phyloP scores from a whole-genome alignment of 2,888 invertebrate genomes.

The Adelognathus sp. region DNA sequence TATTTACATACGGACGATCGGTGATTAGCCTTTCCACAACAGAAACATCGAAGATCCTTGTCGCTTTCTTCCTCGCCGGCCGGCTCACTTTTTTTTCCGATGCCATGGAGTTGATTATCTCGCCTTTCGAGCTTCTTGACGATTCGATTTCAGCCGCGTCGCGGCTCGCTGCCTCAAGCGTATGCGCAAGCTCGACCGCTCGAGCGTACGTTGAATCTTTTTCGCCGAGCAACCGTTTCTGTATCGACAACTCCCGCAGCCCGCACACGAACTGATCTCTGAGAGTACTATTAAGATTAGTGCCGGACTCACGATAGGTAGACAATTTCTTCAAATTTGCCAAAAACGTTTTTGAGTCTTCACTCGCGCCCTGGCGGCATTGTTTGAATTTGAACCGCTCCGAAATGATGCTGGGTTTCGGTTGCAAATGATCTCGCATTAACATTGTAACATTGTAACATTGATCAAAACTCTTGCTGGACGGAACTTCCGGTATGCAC shows the following conservation, averaged over 20 bases:
- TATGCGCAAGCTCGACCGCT: not conserved
- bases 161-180: not conserved
- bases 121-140: not conserved
- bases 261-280: conserved; percentile 55
- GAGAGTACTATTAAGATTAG: conserved; percentile 27
- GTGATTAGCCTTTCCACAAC: conserved; percentile 33
- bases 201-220: not conserved
- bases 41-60: conserved; percentile 14
- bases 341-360: conserved; percentile 44
- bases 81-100: too few species aligned
- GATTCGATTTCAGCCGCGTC: not conserved
- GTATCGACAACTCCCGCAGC: conserved; percentile 35
- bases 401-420: conserved; percentile 43
- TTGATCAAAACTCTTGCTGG: conserved; percentile 15
- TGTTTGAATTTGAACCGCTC: conserved; percentile 56
- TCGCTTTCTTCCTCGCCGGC: not conserved
- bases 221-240: conserved; percentile 2
- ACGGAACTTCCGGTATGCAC: conserved; percentile 45
- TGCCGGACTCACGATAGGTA: conserved; percentile 43
- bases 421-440: conserved; percentile 55
- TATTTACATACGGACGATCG: conserved; percentile 23
- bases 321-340: conserved; percentile 50
- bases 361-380: conserved; percentile 32
- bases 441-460: conserved; percentile 24
- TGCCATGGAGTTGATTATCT: not conserved